A percentile compares a stretch with the other conserved stretches of the same genome.
These are phyloP conservation scores for Panthera uncia DNA, from an alignment of 2,113 vertebrate species.

Conservation along the genomic window DNA sequence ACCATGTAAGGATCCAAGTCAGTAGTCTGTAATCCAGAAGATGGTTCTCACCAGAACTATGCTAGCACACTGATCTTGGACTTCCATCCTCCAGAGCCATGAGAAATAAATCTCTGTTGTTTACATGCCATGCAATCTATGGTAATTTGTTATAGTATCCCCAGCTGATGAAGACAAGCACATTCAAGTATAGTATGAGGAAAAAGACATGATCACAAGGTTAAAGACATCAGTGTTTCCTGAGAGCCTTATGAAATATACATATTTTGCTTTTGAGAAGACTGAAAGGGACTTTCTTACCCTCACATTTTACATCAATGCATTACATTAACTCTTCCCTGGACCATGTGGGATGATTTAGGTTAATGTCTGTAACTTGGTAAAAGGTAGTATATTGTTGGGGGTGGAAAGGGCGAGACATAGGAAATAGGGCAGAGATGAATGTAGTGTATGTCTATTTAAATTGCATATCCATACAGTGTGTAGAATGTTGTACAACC, in stretches of 20 bases:
- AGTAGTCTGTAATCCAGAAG: neutral
- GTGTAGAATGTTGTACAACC: conserved; percentile 75
- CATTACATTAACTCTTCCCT: conserved; percentile 79
- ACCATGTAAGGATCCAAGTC: neutral
- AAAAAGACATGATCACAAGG: neutral
- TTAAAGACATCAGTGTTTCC: neutral
- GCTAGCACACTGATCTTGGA: neutral
- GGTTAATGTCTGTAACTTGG: conserved; percentile 81
- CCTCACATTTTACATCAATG: conserved; percentile 78
- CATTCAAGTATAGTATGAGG: neutral
- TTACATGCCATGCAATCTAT: neutral
- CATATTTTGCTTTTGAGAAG: conserved; percentile 76
- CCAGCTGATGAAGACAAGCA: neutral
- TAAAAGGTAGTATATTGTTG: conserved; percentile 70
- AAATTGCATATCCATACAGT: conserved; percentile 71
- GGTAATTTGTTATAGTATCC: neutral
- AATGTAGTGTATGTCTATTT: conserved; percentile 66
- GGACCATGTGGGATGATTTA: conserved; percentile 82
- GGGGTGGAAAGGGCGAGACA: conserved; percentile 27
- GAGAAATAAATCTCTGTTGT: neutral
- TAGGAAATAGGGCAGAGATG: conserved; percentile 66
- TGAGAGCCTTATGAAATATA: neutral
- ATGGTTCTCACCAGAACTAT: neutral
- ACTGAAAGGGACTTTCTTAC: conserved; percentile 86
- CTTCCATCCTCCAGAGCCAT: neutral